A percentile compares a stretch with the other conserved stretches of the same genome.
phyloP scores from a whole-genome alignment of 1,140 invertebrate species.

The Lerema accius region DNA sequence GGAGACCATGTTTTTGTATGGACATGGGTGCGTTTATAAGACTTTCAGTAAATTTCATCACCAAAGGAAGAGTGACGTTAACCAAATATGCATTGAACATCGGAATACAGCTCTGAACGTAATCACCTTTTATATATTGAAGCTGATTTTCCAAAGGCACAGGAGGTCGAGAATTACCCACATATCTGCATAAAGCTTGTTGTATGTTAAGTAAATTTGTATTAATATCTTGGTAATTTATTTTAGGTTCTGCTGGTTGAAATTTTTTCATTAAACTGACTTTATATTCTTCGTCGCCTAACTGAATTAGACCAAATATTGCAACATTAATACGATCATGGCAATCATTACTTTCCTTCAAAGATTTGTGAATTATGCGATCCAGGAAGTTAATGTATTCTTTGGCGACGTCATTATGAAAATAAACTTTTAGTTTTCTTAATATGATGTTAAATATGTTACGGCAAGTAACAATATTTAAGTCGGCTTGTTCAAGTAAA shows the following conservation, averaged over 20 bases:
- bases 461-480: constrained; percentile 16
- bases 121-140: constrained; percentile 62
- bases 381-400: constrained; percentile 46
- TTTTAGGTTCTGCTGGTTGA: constrained; percentile 52
- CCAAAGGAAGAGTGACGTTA: constrained; percentile 47
- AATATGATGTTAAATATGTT: constrained; percentile 40
- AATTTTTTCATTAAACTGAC: constrained; percentile 52
- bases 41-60: constrained; percentile 50
- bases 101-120: constrained; percentile 51
- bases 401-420: constrained; percentile 52
- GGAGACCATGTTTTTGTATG: constrained; percentile 62
- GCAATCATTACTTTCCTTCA: constrained; percentile 13
- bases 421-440: constrained; percentile 60
- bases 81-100: constrained; percentile 54
- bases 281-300: constrained; percentile 49
- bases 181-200: constrained; percentile 53
- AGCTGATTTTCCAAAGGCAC: constrained; percentile 47
- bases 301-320: constrained; percentile 54
- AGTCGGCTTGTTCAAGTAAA: constrained; percentile 35
- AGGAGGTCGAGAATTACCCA: constrained; percentile 55
- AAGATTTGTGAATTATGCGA: constrained; percentile 14
- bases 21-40: constrained; percentile 55
- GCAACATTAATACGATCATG: constrained; percentile 10
- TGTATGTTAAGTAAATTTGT: constrained; percentile 46
- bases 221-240: constrained; percentile 45